Evolutionary conservation across 2,113 vertebrate species (phyloP).

Genomic region (Corythoichthys haematopterus): DNA sequence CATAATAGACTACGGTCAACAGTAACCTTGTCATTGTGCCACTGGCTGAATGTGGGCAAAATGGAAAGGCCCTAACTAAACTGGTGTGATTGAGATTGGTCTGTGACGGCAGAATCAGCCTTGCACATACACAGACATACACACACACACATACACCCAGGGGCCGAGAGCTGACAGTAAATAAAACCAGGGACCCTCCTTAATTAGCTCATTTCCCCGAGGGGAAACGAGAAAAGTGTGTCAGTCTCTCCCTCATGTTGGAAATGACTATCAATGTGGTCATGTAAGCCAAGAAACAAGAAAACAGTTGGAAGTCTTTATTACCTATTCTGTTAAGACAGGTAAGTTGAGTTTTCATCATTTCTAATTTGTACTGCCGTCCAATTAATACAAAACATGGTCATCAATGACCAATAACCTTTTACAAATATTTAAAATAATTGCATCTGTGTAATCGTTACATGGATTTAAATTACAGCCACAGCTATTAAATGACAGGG

Average conservation of each 20-base stretch:
- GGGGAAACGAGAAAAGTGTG: slow-evolving; percentile 65
- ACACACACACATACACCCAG: slow-evolving; percentile 29
- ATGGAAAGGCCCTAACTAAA: slow-evolving; percentile 54
- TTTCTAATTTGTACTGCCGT: slow-evolving; percentile 12
- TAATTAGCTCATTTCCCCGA: slow-evolving; percentile 65
- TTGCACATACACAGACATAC: slow-evolving; percentile 15
- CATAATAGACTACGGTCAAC: slow-evolving; percentile 37
- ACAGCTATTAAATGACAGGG: slow-evolving; percentile 34
- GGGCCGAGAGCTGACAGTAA: slow-evolving; percentile 66
- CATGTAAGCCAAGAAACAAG: slow-evolving; percentile 20
- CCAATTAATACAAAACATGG: neutral
- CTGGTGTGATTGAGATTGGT: slow-evolving; percentile 58
- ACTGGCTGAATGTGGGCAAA: slow-evolving; percentile 38
- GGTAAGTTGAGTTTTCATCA: neutral
- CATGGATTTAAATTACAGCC: slow-evolving; percentile 33
- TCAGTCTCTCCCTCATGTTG: slow-evolving; percentile 57
- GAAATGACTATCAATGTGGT: slow-evolving; percentile 41
- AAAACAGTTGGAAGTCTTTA: neutral
- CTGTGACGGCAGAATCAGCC: slow-evolving; percentile 40
- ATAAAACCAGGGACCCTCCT: slow-evolving; percentile 63
- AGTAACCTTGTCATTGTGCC: slow-evolving; percentile 33
- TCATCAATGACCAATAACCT: slow-evolving; percentile 9
- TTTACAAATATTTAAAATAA: slow-evolving; percentile 20
- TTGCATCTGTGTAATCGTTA: slow-evolving; percentile 27
- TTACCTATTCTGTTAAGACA: neutral